A percentile compares a stretch with the other conserved stretches of the same genome.
Conservation (phyloP, 2,888 invertebrate genomes). For the Oasisia sp. region DNA sequence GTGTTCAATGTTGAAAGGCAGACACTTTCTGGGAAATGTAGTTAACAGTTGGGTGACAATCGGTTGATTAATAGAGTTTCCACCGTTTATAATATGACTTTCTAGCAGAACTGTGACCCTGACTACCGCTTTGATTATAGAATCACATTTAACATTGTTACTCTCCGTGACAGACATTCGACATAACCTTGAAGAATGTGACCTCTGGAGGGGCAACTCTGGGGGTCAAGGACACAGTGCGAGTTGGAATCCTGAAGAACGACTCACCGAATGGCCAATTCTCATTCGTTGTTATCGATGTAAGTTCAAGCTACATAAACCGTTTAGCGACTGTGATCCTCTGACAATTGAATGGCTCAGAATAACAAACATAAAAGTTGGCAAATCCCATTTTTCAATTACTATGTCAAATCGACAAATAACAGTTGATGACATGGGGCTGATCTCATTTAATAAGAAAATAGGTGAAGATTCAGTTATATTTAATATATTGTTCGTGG, state of each 20-base stretch:
- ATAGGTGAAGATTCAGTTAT: too few relatives aligned
- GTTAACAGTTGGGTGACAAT: background rate
- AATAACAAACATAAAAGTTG: too few relatives aligned
- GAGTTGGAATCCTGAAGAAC: conserved; percentile 61
- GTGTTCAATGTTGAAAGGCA: too few relatives aligned
- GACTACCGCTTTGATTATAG: background rate
- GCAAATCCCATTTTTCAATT: too few relatives aligned
- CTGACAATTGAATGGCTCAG: too few relatives aligned
- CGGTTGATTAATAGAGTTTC: background rate
- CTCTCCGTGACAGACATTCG: conserved; percentile 55
- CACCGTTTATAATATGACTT: background rate
- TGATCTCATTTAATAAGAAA: too few relatives aligned
- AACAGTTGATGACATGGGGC: too few relatives aligned
- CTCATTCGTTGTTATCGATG: conserved; percentile 48
- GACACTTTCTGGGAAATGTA: too few relatives aligned
- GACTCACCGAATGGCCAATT: conserved; percentile 64
- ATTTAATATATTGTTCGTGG: too few relatives aligned
- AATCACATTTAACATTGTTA: background rate
- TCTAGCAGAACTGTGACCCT: background rate
- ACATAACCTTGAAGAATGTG: conserved; percentile 55
- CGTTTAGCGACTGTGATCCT: too few relatives aligned
- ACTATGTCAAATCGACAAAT: too few relatives aligned
- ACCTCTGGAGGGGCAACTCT: conserved; percentile 53
- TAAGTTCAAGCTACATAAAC: background rate
- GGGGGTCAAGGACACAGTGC: conserved; percentile 47